Conservation (phyloP, 2,888 invertebrate species). For the Hirtodrosophila duncani region DNA sequence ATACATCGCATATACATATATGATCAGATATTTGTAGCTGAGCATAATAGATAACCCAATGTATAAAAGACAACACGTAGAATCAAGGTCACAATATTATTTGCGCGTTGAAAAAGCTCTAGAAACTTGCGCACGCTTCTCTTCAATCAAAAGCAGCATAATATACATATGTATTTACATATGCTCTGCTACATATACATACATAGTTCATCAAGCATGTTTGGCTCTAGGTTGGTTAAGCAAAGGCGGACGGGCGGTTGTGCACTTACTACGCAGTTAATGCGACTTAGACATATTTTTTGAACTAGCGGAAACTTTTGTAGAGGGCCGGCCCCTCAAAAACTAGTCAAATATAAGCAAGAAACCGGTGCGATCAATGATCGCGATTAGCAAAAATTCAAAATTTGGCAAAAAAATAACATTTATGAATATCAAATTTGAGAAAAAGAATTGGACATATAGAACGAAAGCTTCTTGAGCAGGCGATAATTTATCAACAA, state of each 20-base stretch:
- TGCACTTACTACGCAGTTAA: conserved; percentile 30
- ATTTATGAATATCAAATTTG: neutral
- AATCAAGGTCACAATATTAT: conserved; percentile 6
- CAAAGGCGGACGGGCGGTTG: neutral
- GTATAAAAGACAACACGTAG: conserved; percentile 15
- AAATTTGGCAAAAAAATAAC: conserved; percentile 3
- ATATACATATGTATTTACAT: neutral
- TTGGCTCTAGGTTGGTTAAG: neutral
- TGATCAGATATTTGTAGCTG: conserved; percentile 44
- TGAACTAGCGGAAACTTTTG: conserved; percentile 20
- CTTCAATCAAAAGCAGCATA: too few species aligned
- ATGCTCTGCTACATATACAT: neutral
- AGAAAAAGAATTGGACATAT: neutral
- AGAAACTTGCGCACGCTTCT: too few species aligned
- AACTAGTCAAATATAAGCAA: too few species aligned
- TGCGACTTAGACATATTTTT: conserved; percentile 7
- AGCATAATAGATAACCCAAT: conserved; percentile 37
- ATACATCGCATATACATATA: neutral
- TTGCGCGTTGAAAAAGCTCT: conserved; percentile 4
- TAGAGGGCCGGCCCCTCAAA: conserved; percentile 20
- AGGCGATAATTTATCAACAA: too few species aligned
- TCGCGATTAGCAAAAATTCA: neutral
- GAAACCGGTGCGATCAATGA: conserved; percentile 24
- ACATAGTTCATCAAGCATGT: conserved; percentile 1
- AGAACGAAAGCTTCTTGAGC: neutral